Evolutionary conservation across 2,888 invertebrate genomes (phyloP).

Genomic region (Drymonia ruficornis): DNA sequence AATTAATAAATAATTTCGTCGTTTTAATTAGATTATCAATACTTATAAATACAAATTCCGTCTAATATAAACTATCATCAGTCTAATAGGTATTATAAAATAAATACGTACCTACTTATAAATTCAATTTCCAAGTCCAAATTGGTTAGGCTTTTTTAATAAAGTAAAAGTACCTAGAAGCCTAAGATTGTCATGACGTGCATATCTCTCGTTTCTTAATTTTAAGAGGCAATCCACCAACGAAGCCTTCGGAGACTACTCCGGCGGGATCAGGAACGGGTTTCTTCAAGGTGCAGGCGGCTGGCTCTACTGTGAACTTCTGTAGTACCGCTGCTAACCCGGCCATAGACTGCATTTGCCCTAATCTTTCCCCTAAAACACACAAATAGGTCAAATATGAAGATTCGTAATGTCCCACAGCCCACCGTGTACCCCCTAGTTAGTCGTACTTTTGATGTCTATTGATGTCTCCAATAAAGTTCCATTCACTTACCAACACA

Average conservation of each 20-base stretch:
- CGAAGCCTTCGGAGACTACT: slow-evolving; percentile 62
- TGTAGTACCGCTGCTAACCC: slow-evolving; percentile 42
- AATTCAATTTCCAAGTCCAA: too few species aligned
- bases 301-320: slow-evolving; percentile 41
- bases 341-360: slow-evolving; percentile 44
- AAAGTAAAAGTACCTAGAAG: too few species aligned
- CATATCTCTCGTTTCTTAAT: slow-evolving; percentile 45
- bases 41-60: too few species aligned
- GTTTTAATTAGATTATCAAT: too few species aligned
- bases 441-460: slow-evolving; percentile 7
- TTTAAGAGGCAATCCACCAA: slow-evolving; percentile 62
- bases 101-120: too few species aligned
- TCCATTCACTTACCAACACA: slow-evolving; percentile 37
- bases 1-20: too few species aligned
- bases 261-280: slow-evolving; percentile 64
- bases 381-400: background rate
- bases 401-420: too few species aligned
- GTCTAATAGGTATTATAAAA: too few species aligned
- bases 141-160: too few species aligned
- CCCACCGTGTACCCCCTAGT: too few species aligned
- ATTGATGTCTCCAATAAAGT: background rate
- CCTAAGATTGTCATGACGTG: background rate
- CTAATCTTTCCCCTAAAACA: slow-evolving; percentile 38
- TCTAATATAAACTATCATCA: too few species aligned
- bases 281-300: slow-evolving; percentile 48